Percentiles rank a stretch among this genome's conserved stretches.
These are phyloP conservation scores for Gymnarchus niloticus DNA, from an alignment of 2,113 vertebrate species.

Conservation along the genomic window DNA sequence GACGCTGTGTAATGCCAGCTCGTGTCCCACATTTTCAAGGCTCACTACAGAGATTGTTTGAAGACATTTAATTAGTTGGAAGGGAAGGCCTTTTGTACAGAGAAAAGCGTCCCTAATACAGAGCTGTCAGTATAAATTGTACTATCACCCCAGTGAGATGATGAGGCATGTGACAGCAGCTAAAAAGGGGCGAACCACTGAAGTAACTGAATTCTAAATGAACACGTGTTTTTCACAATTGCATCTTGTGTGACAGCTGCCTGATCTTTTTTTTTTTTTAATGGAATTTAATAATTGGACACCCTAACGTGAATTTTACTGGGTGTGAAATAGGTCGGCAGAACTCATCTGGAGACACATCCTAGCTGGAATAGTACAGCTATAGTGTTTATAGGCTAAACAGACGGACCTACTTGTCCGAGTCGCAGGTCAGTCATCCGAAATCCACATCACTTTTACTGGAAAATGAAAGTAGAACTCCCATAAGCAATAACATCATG, in stretches of 20 bases:
- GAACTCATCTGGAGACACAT: background rate
- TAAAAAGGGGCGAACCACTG: background rate
- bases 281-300: background rate
- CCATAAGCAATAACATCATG: background rate
- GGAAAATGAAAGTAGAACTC: background rate
- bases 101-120: background rate
- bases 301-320: background rate
- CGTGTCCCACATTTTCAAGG: constrained; percentile 16
- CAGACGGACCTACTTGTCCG: background rate
- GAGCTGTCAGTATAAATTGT: constrained; percentile 7
- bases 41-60: background rate
- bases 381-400: background rate
- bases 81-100: background rate
- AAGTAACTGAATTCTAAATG: constrained; percentile 10
- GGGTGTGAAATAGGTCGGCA: background rate
- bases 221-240: background rate
- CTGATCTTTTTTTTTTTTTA: background rate
- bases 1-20: constrained; percentile 48
- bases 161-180: background rate
- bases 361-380: background rate
- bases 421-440: background rate
- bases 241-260: background rate
- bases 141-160: background rate
- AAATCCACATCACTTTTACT: background rate
- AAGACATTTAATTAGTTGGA: constrained; percentile 26